Evolutionary conservation across 2,888 invertebrate species (phyloP).

Genomic region (Cephus runcator): DNA sequence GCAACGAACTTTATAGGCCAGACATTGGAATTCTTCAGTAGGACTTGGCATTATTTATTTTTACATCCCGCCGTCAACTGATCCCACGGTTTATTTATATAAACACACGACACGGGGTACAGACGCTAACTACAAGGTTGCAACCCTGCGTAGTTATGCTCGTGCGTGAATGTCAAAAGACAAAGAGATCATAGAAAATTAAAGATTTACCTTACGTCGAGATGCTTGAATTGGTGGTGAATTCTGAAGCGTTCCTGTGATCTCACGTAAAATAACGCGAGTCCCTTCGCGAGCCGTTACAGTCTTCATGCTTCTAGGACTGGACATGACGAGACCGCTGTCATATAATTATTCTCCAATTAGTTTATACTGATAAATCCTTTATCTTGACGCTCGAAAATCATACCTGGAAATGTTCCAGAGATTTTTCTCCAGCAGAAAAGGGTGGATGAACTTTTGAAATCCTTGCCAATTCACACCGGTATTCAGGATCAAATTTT

Average conservation of each 20-base stretch:
- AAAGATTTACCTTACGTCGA: constrained; percentile 41
- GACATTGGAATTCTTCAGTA: neutral
- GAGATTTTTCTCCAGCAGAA: neutral
- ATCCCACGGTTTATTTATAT: neutral
- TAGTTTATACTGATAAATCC: neutral
- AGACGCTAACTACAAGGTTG: neutral
- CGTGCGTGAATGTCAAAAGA: neutral
- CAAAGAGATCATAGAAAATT: neutral
- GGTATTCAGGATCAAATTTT: neutral
- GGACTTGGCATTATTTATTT: neutral
- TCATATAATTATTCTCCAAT: neutral
- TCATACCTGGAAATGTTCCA: neutral
- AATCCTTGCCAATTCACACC: neutral
- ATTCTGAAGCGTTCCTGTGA: constrained; percentile 54
- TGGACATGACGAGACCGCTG: constrained; percentile 38
- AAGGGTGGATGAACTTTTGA: neutral
- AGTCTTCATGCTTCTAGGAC: constrained; percentile 37
- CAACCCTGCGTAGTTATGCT: neutral
- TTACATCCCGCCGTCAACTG: neutral
- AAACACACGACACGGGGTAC: neutral
- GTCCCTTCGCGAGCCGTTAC: constrained; percentile 46
- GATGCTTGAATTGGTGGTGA: constrained; percentile 41
- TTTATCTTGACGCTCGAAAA: neutral
- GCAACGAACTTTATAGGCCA: neutral
- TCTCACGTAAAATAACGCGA: constrained; percentile 51